phyloP scores from a whole-genome alignment of 2,113 vertebrate species.

The Mastomys natalensis region DNA sequence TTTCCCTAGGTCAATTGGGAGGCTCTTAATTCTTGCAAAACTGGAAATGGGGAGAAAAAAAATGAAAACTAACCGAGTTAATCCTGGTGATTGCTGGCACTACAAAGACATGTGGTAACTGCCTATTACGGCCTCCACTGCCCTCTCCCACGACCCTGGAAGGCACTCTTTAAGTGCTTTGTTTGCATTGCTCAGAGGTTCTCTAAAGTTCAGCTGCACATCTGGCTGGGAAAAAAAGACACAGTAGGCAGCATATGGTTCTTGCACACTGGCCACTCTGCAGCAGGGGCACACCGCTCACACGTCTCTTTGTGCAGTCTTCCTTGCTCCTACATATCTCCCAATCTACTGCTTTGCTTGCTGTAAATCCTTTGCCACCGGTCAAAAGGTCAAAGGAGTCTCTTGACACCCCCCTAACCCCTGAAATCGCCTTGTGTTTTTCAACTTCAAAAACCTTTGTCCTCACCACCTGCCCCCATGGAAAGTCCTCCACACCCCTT shows the following conservation, averaged over 20 bases:
- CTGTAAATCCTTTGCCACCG: not conserved
- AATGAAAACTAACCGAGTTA: not conserved
- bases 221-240: not conserved
- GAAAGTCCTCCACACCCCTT: constrained; percentile 38
- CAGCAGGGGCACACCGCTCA: not conserved
- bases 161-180: not conserved
- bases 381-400: not conserved
- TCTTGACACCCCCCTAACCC: not conserved
- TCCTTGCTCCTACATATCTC: not conserved
- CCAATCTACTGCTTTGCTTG: not conserved
- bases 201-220: not conserved
- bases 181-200: not conserved
- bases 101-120: not conserved
- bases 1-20: constrained; percentile 51
- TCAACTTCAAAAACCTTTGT: constrained; percentile 50
- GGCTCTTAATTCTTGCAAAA: constrained; percentile 63
- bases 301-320: not conserved
- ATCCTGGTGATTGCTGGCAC: not conserved
- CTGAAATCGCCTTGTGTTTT: constrained; percentile 59
- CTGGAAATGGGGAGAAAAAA: constrained; percentile 12
- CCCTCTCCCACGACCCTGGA: not conserved
- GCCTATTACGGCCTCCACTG: not conserved
- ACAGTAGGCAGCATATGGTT: not conserved
- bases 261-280: not conserved
- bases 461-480: constrained; percentile 44